Percentiles rank a stretch among this genome's conserved stretches.
phyloP scores from a whole-genome alignment of 2,113 vertebrate genomes.

The Callocephalon fimbriatum region DNA sequence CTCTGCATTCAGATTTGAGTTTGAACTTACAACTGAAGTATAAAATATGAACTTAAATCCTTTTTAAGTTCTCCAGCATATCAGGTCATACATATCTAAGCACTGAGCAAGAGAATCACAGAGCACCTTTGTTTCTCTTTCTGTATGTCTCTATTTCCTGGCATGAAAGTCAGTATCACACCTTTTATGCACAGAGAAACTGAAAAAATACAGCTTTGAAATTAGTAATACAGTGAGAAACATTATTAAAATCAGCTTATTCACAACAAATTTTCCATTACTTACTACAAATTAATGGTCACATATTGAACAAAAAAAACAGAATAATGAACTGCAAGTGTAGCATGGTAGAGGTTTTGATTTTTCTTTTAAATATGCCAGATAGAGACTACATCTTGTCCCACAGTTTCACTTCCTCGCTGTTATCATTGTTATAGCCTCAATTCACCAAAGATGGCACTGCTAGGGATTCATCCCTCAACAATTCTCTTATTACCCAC shows the following conservation, averaged over 20 bases:
- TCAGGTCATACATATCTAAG: accelerated
- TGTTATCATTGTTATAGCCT: neutral
- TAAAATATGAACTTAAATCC: neutral
- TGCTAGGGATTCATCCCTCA: neutral
- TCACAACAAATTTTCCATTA: neutral
- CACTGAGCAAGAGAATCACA: neutral
- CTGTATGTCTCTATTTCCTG: neutral
- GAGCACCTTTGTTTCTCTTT: neutral
- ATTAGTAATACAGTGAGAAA: neutral
- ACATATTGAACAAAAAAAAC: neutral
- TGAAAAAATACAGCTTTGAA: neutral
- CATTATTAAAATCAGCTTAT: neutral
- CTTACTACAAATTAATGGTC: neutral
- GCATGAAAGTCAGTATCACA: neutral
- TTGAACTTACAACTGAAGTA: neutral
- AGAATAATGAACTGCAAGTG: neutral
- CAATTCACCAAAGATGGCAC: neutral
- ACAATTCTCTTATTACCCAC: neutral
- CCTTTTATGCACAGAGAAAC: neutral
- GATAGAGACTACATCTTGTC: neutral
- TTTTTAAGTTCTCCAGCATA: neutral
- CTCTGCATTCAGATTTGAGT: neutral
- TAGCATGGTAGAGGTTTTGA: neutral
- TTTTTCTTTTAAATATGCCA: neutral
- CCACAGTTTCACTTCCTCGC: neutral